Conservation (phyloP, 1,140 invertebrate species). For the Caenorhabditis brenneri region DNA sequence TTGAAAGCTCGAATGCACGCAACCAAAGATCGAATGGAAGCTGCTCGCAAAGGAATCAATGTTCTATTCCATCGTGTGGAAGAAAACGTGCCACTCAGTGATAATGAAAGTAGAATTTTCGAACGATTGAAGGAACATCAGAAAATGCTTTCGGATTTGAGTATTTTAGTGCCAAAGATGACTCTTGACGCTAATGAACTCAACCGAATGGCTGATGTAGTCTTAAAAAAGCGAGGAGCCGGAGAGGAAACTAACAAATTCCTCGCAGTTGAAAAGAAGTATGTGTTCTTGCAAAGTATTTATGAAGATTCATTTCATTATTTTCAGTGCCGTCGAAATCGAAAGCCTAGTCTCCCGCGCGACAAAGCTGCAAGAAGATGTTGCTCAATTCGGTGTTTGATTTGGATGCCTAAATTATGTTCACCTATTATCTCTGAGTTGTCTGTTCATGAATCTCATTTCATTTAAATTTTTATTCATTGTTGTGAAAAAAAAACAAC, state of each 20-base stretch:
- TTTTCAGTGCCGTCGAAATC: not conserved
- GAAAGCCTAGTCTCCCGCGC: not conserved
- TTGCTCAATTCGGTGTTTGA: not conserved
- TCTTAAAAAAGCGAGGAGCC: not conserved
- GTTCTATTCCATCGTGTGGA: constrained; percentile 1
- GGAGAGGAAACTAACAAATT: not conserved
- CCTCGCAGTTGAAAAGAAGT: not conserved
- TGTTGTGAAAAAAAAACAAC: too few species aligned
- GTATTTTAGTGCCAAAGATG: not conserved
- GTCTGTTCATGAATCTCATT: not conserved
- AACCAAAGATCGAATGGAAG: not conserved
- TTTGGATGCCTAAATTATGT: not conserved
- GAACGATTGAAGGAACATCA: not conserved
- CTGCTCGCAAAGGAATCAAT: not conserved
- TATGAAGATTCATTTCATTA: not conserved
- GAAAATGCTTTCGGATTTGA: constrained; percentile 23
- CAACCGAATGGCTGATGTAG: not conserved
- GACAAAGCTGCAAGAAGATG: not conserved
- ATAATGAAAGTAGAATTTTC: constrained; percentile 1
- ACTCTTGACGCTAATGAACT: not conserved
- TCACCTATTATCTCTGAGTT: not conserved
- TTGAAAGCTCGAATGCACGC: not conserved
- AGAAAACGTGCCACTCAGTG: not conserved
- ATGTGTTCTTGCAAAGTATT: not conserved
- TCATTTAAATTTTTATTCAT: not conserved